Evolutionary conservation across 2,888 invertebrate species (phyloP), one percentile per base, ranked within the genome.

Genomic region (Lepidocyrtoides sp.): DNA sequence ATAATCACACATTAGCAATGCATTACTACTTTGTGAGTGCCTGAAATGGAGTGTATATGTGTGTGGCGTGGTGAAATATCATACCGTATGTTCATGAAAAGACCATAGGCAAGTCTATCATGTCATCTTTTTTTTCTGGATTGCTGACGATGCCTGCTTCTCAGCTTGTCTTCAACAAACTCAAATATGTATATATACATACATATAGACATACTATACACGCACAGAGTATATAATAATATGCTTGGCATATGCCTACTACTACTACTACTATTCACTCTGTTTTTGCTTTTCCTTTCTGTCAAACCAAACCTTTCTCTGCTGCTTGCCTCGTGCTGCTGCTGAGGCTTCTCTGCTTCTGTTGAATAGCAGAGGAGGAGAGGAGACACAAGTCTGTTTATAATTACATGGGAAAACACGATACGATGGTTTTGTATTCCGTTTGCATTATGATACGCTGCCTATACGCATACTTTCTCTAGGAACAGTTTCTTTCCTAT

Each of bases 31-130:
- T 26, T 10, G 26, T 26, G 26, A 44, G 23, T 77, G 17, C n/a
- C 26, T 51, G n/a, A 77, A n/a, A 54, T 54, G n/a, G 0, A 77
- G 51, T 36, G 1, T 29, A 2, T 54, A 51, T 77, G n/a, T 69
- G 82, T 57, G 29, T 54, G 54, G 66, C 51, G 44, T 75, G 75
- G 75, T 75, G 85, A 84, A 90, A 90, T 90, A 90, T 85, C 66
- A 84, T 54, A 29, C 90, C 90, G 90, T 90, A 90, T 90, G 90
- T 83, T 90, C 75, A 90, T 90, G 79, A 83, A 84, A 81, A 60
- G 82, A 51, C 60, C 48, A 63, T 32, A 57, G 26, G 48, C 86
- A 72, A 87, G 86, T 75, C 77, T 57, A 87, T 87, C 87, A 63
- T 77, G 87, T 87, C 77, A 87, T 77, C 54, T n/a, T n/a, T n/a